A percentile compares a stretch with the other conserved stretches of the same genome.
These are phyloP conservation scores for Zapus hudsonius DNA, from an alignment of 2,113 vertebrate species.

Conservation along the genomic window DNA sequence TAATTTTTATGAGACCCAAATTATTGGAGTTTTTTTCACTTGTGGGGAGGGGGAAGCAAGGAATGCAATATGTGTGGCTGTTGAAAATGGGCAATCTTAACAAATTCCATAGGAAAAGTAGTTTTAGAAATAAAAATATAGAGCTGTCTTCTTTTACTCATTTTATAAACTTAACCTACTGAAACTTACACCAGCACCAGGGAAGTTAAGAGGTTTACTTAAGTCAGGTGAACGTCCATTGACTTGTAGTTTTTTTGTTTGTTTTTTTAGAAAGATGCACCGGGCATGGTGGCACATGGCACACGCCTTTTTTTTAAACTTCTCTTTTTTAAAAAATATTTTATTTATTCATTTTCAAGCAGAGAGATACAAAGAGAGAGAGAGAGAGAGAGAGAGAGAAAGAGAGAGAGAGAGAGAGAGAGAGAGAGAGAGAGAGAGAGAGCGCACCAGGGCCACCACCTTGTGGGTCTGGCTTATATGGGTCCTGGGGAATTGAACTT, in stretches of 20 bases:
- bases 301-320: no score
- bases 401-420: no score
- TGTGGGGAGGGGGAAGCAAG: neutral
- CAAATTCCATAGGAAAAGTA: neutral
- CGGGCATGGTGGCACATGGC: no score
- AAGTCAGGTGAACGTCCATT: neutral
- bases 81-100: neutral
- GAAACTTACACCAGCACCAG: neutral
- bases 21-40: neutral
- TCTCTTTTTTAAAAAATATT: no score
- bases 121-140: neutral
- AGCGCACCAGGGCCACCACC: no score
- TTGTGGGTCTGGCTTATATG: no score
- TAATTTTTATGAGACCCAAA: neutral
- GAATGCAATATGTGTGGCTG: neutral
- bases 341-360: no score
- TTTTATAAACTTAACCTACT: neutral
- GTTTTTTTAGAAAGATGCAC: no score
- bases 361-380: no score
- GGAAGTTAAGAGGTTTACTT: neutral
- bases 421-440: no score
- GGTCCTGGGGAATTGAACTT: no score
- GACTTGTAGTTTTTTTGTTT: neutral
- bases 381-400: no score
- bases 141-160: neutral